Evolutionary conservation across 2,888 invertebrate genomes (phyloP), one percentile per base, ranked within the genome.

Genomic region (Mimas tiliae): DNA sequence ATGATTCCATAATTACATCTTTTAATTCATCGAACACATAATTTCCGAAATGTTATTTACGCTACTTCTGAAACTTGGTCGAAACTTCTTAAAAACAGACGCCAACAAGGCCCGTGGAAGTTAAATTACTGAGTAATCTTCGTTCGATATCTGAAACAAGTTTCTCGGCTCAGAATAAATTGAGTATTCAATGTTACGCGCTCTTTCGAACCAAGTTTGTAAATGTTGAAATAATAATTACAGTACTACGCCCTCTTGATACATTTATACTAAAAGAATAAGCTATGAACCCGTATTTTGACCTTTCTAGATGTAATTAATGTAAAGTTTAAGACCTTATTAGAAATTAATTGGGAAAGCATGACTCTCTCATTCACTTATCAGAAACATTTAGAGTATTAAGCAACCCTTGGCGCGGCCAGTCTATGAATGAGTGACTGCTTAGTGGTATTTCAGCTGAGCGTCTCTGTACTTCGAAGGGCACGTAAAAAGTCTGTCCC

Each of bases 51-150:
- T 38, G 47, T 65, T 67, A 66, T 69, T 68, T 63, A 66, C 66
- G 63, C 63, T 66, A 64, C 65, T 65, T 68, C 62, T 53, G 64
- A 19, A 67, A 71, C 63, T 68, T 63, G 27, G 16, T 21, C 52
- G 52, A 66, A 65, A 58, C 38, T 58, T 58, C 63, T 65, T 67
- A 63, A 67, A 65, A 69, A 67, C 67, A 64, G 66, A 47, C 65
- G 55, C 12, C 64, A 42, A 33, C 47, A 62, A 58, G 58, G 21
- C 16, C 19, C 38, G 58, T 62, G 63, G 64, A 74, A 74, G 72
- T 76, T 76, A 70, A 72, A 76, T 73, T 69, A 69, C 67, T 66
- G 63, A 69, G 68, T 72, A 72, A 73, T 78, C 71, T 72, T 65
- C 53, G 68, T 66, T 69, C 72, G 63, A 71, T 72, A 71, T 70